Conservation (phyloP, 1,140 invertebrate species). For the Branchinecta lynchi region DNA sequence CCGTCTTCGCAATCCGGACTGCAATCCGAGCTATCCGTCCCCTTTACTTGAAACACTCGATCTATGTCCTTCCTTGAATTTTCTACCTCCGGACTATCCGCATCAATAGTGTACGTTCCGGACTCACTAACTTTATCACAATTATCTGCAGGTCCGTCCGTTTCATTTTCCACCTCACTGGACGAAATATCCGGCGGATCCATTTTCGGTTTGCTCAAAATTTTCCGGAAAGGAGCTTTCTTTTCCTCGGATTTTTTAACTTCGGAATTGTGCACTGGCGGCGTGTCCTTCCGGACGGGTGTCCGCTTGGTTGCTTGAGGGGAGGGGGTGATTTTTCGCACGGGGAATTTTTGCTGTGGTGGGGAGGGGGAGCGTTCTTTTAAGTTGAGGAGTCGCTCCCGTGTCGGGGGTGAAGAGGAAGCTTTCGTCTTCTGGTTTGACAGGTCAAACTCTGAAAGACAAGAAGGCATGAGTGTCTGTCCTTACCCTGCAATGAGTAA, state of each 20-base stretch:
- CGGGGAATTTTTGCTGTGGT: background rate
- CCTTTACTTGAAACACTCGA: background rate
- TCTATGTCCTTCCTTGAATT: conserved; percentile 1
- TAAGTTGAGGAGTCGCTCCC: conserved; percentile 3
- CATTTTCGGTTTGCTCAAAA: background rate
- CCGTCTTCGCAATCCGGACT: background rate
- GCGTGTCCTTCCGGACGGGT: background rate
- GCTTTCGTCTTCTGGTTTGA: background rate
- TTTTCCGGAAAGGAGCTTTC: background rate
- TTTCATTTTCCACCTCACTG: background rate
- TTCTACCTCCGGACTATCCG: background rate
- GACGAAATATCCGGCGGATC: background rate
- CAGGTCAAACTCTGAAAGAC: background rate
- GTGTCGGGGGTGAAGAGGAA: background rate
- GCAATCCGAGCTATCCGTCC: conserved; percentile 3
- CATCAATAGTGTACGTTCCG: conserved; percentile 3
- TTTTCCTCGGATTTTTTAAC: background rate
- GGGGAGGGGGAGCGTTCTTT: conserved; percentile 1
- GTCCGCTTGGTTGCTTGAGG: background rate
- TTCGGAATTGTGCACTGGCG: background rate
- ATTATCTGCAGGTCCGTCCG: background rate
- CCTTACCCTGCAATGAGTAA: too few species aligned
- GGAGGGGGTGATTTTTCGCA: background rate
- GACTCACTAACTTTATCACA: conserved; percentile 6
- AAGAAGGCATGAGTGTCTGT: too few species aligned